phyloP scores from a whole-genome alignment of 2,113 vertebrate species.

The Merops nubicus region DNA sequence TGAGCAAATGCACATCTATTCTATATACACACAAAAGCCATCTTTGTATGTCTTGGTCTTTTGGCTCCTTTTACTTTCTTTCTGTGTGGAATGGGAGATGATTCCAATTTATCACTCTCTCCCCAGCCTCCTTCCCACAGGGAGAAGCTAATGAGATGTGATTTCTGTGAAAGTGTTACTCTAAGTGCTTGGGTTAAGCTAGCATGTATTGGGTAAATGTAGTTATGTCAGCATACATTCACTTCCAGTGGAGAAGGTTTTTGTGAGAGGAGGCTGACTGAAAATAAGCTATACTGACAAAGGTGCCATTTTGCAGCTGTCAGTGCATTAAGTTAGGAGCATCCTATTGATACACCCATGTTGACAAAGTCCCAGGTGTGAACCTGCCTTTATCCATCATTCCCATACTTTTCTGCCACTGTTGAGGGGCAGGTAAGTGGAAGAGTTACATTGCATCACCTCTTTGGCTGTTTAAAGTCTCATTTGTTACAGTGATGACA shows the following conservation, averaged over 20 bases:
- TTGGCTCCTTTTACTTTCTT: constrained; percentile 2
- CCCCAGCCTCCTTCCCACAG: background rate
- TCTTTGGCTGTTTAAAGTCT: background rate
- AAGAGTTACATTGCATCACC: background rate
- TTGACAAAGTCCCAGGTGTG: background rate
- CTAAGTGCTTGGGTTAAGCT: background rate
- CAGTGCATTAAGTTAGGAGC: background rate
- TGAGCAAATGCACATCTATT: background rate
- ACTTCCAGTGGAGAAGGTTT: background rate
- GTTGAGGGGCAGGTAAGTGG: background rate
- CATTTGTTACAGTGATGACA: background rate
- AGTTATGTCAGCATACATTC: background rate
- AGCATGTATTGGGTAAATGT: background rate
- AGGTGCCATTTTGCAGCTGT: background rate
- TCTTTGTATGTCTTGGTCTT: background rate
- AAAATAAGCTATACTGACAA: background rate
- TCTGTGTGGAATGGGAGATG: background rate
- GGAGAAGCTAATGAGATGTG: background rate
- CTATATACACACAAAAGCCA: background rate
- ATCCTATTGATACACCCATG: background rate
- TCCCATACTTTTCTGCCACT: background rate
- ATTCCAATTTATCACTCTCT: background rate
- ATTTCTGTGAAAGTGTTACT: background rate
- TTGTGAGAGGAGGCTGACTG: background rate
- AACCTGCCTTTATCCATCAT: background rate